These are phyloP conservation scores for Lagopus leucura DNA, from an alignment of 2,113 vertebrate genomes.

Conservation along the genomic window DNA sequence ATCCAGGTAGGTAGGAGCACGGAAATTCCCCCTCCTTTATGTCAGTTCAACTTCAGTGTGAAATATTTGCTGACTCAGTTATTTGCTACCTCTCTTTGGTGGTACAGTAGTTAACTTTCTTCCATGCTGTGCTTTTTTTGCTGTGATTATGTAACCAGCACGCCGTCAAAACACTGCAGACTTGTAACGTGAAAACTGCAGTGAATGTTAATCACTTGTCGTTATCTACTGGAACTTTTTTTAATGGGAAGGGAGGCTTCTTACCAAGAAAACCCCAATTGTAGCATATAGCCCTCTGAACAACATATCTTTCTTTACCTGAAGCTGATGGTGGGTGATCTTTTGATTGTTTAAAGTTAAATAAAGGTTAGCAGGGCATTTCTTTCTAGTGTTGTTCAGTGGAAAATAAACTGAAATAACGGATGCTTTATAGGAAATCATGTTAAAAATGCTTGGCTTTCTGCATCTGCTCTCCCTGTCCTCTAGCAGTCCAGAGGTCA, in stretches of 20 bases:
- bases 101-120: background rate
- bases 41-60: background rate
- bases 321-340: background rate
- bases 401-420: background rate
- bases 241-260: background rate
- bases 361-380: background rate
- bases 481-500: background rate
- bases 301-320: background rate
- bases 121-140: background rate
- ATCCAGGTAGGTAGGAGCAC: background rate
- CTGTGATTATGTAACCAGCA: background rate
- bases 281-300: background rate
- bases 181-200: background rate
- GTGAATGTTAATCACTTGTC: background rate
- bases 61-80: background rate
- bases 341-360: background rate
- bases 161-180: background rate
- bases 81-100: background rate
- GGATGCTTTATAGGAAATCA: background rate
- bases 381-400: background rate
- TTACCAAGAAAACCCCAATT: background rate
- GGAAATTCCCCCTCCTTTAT: background rate
- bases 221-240: background rate
- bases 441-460: background rate
- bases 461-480: background rate